Evolutionary conservation across 2,113 vertebrate genomes (phyloP).

Genomic region (Trogon melanurus): DNA sequence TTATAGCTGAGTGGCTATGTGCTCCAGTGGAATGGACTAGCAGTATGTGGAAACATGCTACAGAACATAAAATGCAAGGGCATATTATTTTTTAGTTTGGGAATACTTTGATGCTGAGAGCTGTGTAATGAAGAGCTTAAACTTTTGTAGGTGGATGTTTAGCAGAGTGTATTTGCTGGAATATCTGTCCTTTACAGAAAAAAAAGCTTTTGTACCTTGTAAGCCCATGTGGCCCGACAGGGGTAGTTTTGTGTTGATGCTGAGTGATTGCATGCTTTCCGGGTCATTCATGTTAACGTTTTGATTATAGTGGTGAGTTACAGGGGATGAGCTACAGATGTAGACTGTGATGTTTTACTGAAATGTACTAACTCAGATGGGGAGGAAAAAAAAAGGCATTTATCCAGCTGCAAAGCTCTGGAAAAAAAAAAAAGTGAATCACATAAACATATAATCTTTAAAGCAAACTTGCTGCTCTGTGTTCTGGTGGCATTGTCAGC

Average conservation of each 20-base stretch:
- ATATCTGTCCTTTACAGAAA: constrained; percentile 32
- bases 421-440: constrained; percentile 37
- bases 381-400: constrained; percentile 34
- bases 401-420: constrained; percentile 48
- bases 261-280: constrained; percentile 51
- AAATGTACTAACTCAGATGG: constrained; percentile 41
- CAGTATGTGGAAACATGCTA: not conserved
- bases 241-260: constrained; percentile 35
- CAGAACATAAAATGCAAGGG: not conserved
- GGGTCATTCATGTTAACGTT: constrained; percentile 61
- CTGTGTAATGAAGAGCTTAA: constrained; percentile 11
- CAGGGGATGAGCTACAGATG: constrained; percentile 30
- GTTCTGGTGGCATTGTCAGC: not conserved
- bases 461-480: constrained; percentile 24
- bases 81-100: not conserved
- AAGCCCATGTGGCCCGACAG: constrained; percentile 37
- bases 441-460: constrained; percentile 40
- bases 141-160: not conserved
- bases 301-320: constrained; percentile 69
- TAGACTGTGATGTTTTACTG: not conserved
- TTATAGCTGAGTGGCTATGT: not conserved
- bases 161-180: constrained; percentile 13
- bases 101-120: not conserved
- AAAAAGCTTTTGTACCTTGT: constrained; percentile 40
- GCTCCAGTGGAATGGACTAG: not conserved